Base-by-base conservation (phyloP, 2,113 vertebrate species). In the Tachysurus vachellii region DNA sequence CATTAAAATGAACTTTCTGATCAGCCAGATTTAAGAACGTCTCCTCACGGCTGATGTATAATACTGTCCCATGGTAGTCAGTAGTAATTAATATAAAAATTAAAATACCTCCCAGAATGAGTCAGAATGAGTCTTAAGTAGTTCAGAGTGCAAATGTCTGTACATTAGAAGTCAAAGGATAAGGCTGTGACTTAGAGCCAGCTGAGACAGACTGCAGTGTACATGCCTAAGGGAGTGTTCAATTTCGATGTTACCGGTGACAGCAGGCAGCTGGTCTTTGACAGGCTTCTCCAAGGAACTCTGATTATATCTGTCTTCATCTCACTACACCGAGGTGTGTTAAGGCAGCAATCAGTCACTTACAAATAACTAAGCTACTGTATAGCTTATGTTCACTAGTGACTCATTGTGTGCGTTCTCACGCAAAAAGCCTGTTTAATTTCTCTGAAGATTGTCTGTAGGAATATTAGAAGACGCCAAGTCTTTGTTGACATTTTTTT, bases 181-280 rank as follows among this genome's bases (percentile, higher is more conserved):
- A 42, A 76, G 36, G 70, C 56, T 85, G 64, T 21, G 31, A 31
- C 26, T 82, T 36, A 71, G 85, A 44, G 14, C 26, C 66, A 54
- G 50, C 75, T 53, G 85, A 61, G 53, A 59, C 54, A 59, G 77
- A 82, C 85, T 59, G 77, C 79, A 73, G 85, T 66, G 47, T 53
- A 59, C 64, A 26, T 73, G 80, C 80, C 16, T 50, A 28, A 53
- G 42, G 85, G 85, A 61, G 80, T 73, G 68, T 87, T 87, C 75
- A 62, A 82, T 82, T 82, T 83, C 80, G 54, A 82, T 62, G 82
- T 71, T 82, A 54, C 82, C 73, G 85, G 85, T 82, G 85, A 86
- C 79, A 82, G 85, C 79, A 73, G 66, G 42, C 85, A 86, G 85
- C 79, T 86, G 77, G 53, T 31, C 28, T 59, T 59, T 81, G 85